Conservation (phyloP, 2,113 vertebrate genomes). For the Caretta caretta region DNA sequence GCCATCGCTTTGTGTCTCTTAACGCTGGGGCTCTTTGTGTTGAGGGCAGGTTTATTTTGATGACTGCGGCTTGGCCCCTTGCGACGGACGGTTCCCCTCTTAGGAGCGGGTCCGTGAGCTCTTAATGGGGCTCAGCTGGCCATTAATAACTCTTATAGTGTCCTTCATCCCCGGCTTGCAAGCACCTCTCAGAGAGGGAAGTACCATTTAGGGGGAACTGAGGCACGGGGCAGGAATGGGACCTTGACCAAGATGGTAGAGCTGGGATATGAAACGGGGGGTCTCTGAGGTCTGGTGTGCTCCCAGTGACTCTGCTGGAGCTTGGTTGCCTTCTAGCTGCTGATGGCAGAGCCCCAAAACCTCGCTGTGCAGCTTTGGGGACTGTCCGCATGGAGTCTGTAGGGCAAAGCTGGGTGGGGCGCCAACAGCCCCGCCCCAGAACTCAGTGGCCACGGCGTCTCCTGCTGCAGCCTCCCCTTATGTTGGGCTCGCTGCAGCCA, state of each 20-base stretch:
- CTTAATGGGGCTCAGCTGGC: background rate
- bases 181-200: background rate
- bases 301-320: background rate
- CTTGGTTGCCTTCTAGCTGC: background rate
- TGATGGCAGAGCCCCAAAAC: background rate
- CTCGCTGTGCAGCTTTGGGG: background rate
- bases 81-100: background rate
- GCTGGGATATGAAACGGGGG: too few relatives aligned
- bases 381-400: too few relatives aligned
- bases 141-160: background rate
- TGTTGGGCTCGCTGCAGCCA: too few relatives aligned
- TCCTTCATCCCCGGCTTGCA: background rate
- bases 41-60: background rate
- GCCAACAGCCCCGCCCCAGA: too few relatives aligned
- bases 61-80: background rate
- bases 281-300: background rate
- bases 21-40: background rate
- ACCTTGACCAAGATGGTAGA: background rate
- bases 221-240: background rate
- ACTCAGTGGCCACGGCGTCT: background rate
- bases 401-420: too few relatives aligned
- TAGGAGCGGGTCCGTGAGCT: background rate
- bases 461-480: too few relatives aligned
- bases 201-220: background rate
- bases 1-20: background rate